These are phyloP conservation scores for Caenorhabditis remanei DNA, from an alignment of 1,140 invertebrate species.

Conservation along the genomic window DNA sequence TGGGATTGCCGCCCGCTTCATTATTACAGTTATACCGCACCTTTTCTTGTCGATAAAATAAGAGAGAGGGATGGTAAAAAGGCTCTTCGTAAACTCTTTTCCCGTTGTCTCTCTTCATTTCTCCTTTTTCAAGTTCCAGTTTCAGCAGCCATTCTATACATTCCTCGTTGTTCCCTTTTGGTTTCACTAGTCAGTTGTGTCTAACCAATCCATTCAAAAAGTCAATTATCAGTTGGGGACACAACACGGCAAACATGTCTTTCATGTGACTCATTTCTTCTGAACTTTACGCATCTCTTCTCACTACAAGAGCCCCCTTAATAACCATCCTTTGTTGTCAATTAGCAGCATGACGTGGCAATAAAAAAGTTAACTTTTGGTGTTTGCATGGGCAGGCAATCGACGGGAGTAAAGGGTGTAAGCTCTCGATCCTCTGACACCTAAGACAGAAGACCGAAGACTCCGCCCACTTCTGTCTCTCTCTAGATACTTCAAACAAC, in stretches of 20 bases:
- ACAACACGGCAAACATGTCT: constrained; percentile 41
- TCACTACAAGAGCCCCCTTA: constrained; percentile 19
- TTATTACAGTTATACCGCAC: constrained; percentile 42
- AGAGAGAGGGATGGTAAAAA: not conserved
- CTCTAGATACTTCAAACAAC: constrained; percentile 53
- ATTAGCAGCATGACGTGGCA: constrained; percentile 51
- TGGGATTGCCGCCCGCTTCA: not conserved
- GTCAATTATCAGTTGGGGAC: constrained; percentile 49
- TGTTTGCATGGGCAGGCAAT: not conserved
- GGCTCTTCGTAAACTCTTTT: not conserved
- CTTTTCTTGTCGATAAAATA: not conserved
- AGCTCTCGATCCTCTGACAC: constrained; percentile 18
- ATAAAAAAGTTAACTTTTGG: constrained; percentile 52
- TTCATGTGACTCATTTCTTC: constrained; percentile 35
- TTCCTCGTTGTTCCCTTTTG: not conserved
- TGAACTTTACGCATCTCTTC: constrained; percentile 54
- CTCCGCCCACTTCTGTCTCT: constrained; percentile 1
- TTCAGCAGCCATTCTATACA: no score
- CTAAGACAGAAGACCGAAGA: constrained; percentile 25
- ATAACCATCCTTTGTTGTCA: constrained; percentile 46
- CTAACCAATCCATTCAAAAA: constrained; percentile 59
- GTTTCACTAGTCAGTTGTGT: not conserved
- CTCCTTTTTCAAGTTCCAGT: not conserved
- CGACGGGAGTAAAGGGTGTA: not conserved
- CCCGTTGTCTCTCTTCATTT: not conserved